Evolutionary conservation across 2,113 vertebrate genomes (phyloP).

Genomic region (Protobothrops flavoviridis): DNA sequence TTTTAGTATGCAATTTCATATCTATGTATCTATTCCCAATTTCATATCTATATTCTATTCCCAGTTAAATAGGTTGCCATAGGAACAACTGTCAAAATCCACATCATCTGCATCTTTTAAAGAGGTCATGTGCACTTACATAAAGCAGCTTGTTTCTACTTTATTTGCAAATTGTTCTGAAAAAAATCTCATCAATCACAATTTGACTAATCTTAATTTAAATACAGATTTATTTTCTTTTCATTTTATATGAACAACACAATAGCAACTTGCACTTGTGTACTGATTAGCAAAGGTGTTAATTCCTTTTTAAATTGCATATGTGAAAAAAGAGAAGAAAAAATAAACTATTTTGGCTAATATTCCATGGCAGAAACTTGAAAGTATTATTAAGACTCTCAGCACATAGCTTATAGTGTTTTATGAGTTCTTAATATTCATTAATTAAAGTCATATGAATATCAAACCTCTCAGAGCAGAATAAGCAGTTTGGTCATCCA

Average conservation of each 20-base stretch:
- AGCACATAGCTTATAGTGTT: not conserved
- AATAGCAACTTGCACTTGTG: not conserved
- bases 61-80: conserved; percentile 65
- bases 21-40: conserved; percentile 50
- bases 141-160: conserved; percentile 23
- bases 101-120: conserved; percentile 40
- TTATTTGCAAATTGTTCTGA: conserved; percentile 32
- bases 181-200: conserved; percentile 21
- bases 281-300: conserved; percentile 3
- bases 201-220: conserved; percentile 20
- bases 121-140: conserved; percentile 35
- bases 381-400: not conserved
- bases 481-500: conserved; percentile 2
- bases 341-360: not conserved
- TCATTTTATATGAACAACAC: not conserved
- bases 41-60: conserved; percentile 19
- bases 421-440: not conserved
- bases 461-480: not conserved
- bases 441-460: not conserved
- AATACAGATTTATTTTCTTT: conserved; percentile 6
- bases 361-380: not conserved
- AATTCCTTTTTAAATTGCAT: not conserved
- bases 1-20: conserved; percentile 51
- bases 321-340: not conserved
- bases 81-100: conserved; percentile 62